Evolutionary conservation across 2,888 invertebrate genomes (phyloP), one percentile per base, ranked within the genome.

Genomic region (Liodrosophila aerea): DNA sequence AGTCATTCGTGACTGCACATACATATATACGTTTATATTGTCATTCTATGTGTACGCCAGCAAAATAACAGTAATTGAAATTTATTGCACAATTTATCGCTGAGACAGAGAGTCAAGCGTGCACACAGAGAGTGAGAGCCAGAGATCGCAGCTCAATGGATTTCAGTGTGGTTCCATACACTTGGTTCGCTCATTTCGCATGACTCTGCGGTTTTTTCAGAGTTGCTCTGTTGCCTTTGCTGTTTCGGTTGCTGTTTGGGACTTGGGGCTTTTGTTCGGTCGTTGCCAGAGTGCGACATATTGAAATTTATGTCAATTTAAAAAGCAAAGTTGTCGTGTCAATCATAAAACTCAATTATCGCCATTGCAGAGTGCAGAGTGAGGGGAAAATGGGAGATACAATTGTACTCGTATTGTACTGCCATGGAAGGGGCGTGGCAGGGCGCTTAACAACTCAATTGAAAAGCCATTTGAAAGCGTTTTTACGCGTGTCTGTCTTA

Each of bases 11-110:
- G 40, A 4, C 31, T 16, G 13, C 15, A 11, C 13, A 11, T 37
- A 33, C 46, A 43, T 40, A 27, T 51, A 22, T 29, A 36, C 56
- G 36, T 41, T 53, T 15, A 34, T 53, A 37, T 51, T 39, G 39
- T 43, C 45, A 49, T 70, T 65, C 50, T 65, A 61, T 64, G 68
- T 72, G 58, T 64, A 64, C 60, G 76, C 73, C 66, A 58, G 73
- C 66, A 60, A 72, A 82, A 84, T 87, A 83, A 78, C 85, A 81
- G 82, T 87, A 88, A 89, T 88, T 88, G 88, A 89, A 88, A 88
- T 89, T 89, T 88, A 89, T 88, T 88, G 87, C 88, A 88, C 85
- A 86, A 87, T 88, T 88, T 88, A 86, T 85, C 76, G 84, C 74
- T 82, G 73, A 77, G 85, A 85, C 84, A 78, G 80, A 61, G 53